Base-by-base conservation (phyloP, 2,888 invertebrate genomes). In the Capitulum mitella region DNA sequence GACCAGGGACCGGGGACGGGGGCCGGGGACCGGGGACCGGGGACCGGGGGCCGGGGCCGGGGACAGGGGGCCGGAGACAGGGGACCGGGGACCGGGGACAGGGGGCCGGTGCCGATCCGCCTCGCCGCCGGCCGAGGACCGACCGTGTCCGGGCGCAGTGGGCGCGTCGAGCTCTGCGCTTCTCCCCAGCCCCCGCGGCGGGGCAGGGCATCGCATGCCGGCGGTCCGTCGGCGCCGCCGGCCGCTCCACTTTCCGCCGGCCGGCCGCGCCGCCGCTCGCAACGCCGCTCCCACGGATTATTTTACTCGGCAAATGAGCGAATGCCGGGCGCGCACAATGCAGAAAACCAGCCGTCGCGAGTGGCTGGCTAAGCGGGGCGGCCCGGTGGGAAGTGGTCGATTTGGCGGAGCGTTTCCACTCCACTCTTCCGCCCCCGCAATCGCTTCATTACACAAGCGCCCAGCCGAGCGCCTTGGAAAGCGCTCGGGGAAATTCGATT, bases 181-280 rank as follows among this genome's bases (percentile, higher is more conserved):
- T n/a, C 43, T 43, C 43, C 12, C 43, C 43, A 43, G 43, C 43
- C 6, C 43, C 43, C 5, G 43, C 43, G 43, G 43, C 43, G 43
- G 43, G 6, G 43, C 43, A 12, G 43, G 6, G 43, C 43, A 12
- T 43, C 43, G 43, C 43, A 43, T 43, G 43, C 12, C 6, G 6
- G 6, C 43, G 6, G 43, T 12, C 12, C 43, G 12, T 43, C 5
- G 43, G 6, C 6, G 43, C 43, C 43, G 43, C 43, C 43, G 43
- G 43, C 43, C 61, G 32, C 61, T 61, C 61, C 61, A 61, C 61
- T 61, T 61, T 61, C 61, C 32, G 32, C 51, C 58, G 58, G 8
- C 51, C n/a, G 61, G 61, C 61, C 61, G 61, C 32, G 8, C 16
- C 32, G 32, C 61, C 32, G 32, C 61, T 61, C n/a, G 32, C 12